phyloP scores from a whole-genome alignment of 2,797 vertebrate genomes.

The Leucoraja ocellata region DNA sequence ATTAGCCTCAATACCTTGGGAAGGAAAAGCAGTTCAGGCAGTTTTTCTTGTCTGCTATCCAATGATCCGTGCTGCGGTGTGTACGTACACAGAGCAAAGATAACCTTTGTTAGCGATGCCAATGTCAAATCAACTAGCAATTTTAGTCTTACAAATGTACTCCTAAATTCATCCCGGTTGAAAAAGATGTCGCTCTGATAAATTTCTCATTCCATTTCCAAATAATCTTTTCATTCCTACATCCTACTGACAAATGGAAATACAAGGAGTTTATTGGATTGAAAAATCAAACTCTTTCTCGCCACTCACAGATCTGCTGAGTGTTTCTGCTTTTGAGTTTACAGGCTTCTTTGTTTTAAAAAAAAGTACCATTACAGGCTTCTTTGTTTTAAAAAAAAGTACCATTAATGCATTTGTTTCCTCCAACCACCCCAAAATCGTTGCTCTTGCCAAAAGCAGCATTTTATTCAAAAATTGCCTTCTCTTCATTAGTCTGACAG shows the following conservation, averaged over 20 bases:
- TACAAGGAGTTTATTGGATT: background rate
- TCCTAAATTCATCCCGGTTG: background rate
- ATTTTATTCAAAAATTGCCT: too few relatives aligned
- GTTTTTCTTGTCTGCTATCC: background rate
- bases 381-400: background rate
- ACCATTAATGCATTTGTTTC: background rate
- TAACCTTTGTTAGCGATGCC: background rate
- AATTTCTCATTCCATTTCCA: background rate
- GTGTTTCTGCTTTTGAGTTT: too few relatives aligned
- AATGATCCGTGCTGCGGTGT: background rate
- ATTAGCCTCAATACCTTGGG: background rate
- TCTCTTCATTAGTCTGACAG: too few relatives aligned
- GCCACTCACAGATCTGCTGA: too few relatives aligned
- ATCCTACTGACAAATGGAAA: background rate
- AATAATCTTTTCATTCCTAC: background rate
- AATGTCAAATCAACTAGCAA: background rate
- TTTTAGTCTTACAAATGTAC: background rate
- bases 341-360: background rate
- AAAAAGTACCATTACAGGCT: background rate
- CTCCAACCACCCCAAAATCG: background rate
- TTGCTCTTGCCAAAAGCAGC: too few relatives aligned
- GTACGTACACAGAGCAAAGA: background rate
- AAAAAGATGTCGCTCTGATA: background rate
- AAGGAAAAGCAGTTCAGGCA: background rate
- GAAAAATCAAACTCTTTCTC: too few relatives aligned